Evolutionary conservation across 2,113 vertebrate genomes (phyloP).

Genomic region (Neolamprologus sp.): DNA sequence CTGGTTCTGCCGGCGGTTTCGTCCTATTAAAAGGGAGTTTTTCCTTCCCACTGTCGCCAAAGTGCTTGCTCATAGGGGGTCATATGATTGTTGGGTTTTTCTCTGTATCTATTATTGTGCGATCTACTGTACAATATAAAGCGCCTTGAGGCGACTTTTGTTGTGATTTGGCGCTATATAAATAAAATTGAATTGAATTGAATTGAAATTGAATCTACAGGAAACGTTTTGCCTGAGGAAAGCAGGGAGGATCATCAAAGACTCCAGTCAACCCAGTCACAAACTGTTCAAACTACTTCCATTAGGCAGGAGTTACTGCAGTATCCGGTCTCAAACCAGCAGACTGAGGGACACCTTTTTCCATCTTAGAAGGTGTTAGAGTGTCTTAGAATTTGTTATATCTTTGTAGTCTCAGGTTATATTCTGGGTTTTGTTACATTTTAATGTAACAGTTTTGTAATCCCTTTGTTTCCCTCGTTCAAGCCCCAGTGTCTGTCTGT

Average conservation of each 20-base stretch:
- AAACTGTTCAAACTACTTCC: not conserved
- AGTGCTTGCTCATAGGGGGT: too few species aligned
- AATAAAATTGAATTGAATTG: too few species aligned
- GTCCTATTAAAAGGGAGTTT: too few species aligned
- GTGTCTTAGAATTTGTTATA: not conserved
- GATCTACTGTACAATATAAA: too few species aligned
- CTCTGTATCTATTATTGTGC: too few species aligned
- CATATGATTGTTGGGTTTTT: too few species aligned
- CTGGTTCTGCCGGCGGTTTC: fast-evolving
- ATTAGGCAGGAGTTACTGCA: not conserved
- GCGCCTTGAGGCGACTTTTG: too few species aligned
- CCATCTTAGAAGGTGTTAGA: not conserved
- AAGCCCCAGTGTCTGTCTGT: not conserved
- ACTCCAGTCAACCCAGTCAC: not conserved
- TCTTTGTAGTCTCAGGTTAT: not conserved
- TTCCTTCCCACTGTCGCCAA: too few species aligned
- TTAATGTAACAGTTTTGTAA: not conserved
- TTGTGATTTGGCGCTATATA: too few species aligned
- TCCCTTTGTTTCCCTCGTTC: not conserved
- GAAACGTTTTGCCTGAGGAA: not conserved
- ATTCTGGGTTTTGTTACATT: not conserved
- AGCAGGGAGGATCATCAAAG: not conserved
- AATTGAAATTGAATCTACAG: not conserved
- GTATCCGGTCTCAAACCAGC: not conserved
- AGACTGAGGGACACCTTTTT: not conserved